Percentiles rank a stretch among this genome's conserved stretches.
Conservation (phyloP, 1,140 invertebrate genomes). For the Helicorthomorpha holstii region DNA sequence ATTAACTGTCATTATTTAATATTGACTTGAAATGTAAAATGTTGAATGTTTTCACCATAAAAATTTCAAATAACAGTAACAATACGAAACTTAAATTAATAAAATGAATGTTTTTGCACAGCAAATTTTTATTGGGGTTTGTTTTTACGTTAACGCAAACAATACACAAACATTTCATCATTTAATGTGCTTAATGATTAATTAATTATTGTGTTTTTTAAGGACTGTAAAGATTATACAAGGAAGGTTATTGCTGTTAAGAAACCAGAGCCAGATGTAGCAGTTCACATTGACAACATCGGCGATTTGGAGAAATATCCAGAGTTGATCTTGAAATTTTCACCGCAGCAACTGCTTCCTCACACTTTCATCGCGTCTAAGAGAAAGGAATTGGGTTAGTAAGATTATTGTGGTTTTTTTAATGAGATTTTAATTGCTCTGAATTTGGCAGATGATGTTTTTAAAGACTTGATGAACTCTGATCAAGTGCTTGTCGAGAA, state of each 20-base stretch:
- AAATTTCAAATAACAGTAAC: no score
- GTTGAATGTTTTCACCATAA: no score
- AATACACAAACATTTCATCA: background rate
- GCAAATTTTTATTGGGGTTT: no score
- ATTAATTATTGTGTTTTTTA: no score
- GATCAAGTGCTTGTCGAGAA: conserved; percentile 1
- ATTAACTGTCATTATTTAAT: no score
- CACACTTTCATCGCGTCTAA: background rate
- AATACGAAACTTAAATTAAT: no score
- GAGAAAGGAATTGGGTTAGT: background rate
- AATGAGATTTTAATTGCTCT: background rate
- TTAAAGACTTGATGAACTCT: background rate
- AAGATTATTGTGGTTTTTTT: background rate
- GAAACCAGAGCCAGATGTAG: background rate
- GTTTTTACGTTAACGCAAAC: background rate
- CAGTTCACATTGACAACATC: background rate
- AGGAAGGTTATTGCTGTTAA: background rate
- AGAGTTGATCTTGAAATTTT: background rate
- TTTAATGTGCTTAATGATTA: background rate
- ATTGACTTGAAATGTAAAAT: no score
- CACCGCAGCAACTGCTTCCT: background rate
- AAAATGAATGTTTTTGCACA: no score
- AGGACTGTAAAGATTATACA: no score
- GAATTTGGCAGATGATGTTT: background rate
- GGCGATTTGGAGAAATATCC: background rate